A percentile compares a stretch with the other conserved stretches of the same genome.
These are phyloP conservation scores for Pseudachorutes palmiensis DNA, from an alignment of 1,140 invertebrate species.

Conservation along the genomic window DNA sequence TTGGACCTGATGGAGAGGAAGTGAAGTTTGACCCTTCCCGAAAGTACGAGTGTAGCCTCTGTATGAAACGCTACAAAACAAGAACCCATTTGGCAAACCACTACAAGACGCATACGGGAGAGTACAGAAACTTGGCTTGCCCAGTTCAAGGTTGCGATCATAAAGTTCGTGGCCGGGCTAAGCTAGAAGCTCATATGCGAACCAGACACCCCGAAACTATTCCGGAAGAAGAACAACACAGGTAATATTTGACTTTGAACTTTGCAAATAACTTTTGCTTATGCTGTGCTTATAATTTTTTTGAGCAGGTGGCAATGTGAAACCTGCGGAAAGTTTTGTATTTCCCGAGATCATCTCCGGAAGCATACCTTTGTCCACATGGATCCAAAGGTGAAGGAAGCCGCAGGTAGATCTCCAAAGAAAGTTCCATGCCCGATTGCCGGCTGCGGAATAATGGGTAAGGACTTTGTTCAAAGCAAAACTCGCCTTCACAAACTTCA, in stretches of 20 bases:
- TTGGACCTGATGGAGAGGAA: neutral
- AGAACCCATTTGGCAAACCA: neutral
- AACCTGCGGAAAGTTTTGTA: slow-evolving; percentile 4
- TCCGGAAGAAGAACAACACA: neutral
- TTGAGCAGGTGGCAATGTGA: slow-evolving; percentile 3
- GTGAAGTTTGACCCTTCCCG: neutral
- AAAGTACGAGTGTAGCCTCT: slow-evolving; percentile 6
- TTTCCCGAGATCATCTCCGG: neutral
- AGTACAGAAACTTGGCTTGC: neutral
- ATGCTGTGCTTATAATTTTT: too few species aligned
- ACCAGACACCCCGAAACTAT: neutral
- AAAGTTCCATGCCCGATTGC: neutral
- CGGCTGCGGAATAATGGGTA: neutral
- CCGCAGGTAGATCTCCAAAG: neutral
- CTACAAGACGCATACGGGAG: slow-evolving; percentile 7
- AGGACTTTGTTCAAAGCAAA: too few species aligned
- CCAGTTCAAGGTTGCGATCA: neutral
- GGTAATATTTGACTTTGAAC: too few species aligned
- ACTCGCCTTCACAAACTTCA: too few species aligned
- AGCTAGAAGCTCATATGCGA: neutral
- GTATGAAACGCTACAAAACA: neutral
- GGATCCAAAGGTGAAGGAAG: neutral
- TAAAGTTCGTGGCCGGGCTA: neutral
- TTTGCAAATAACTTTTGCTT: too few species aligned
- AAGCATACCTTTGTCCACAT: neutral